phyloP scores from a whole-genome alignment of 2,888 invertebrate genomes.

The Eupithecia abbreviata region DNA sequence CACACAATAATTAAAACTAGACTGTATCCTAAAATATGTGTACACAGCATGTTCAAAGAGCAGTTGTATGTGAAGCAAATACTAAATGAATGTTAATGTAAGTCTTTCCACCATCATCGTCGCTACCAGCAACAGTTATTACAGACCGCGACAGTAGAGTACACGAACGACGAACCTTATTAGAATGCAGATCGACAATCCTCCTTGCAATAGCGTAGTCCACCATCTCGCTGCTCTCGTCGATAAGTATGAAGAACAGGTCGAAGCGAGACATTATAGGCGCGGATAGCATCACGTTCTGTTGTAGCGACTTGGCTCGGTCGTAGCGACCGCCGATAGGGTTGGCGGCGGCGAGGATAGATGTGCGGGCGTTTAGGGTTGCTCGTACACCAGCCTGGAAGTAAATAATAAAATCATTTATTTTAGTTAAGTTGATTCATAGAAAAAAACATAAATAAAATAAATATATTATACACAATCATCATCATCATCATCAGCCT shows the following conservation, averaged over 20 bases:
- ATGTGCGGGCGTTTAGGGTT: constrained; percentile 98
- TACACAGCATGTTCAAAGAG: too few species aligned
- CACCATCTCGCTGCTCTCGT: constrained; percentile 93
- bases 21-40: too few species aligned
- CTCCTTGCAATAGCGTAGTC: constrained; percentile 98
- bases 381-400: constrained; percentile 96
- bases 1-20: too few species aligned
- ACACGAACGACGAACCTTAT: constrained; percentile 70
- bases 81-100: too few species aligned
- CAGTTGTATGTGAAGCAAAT: too few species aligned
- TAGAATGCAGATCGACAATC: constrained; percentile 96
- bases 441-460: too few species aligned
- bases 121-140: too few species aligned
- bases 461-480: too few species aligned
- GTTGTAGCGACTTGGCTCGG: constrained; percentile 95
- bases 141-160: too few species aligned
- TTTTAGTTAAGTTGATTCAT: too few species aligned
- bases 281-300: constrained; percentile 96
- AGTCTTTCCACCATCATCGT: too few species aligned
- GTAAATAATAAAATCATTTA: neutral
- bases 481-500: too few species aligned
- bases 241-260: constrained; percentile 98
- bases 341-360: constrained; percentile 99
- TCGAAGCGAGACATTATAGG: constrained; percentile 99
- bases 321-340: constrained; percentile 99